Conservation (phyloP, 2,797 vertebrate species). For the Holocentrus rufus region DNA sequence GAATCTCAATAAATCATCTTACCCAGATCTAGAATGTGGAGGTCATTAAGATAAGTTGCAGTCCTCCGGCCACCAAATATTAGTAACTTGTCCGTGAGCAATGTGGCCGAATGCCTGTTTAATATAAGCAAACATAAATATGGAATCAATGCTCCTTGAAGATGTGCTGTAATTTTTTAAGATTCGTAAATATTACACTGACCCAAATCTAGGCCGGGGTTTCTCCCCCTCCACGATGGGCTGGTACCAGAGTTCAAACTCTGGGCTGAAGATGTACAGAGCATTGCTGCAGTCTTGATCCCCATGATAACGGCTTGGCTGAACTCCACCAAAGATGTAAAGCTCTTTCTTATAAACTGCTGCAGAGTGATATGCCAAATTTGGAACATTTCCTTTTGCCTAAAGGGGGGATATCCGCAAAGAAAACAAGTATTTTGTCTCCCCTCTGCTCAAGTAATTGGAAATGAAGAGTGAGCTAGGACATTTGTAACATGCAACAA, state of each 20-base stretch:
- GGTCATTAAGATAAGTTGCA: constrained; percentile 87
- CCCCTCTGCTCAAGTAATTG: not conserved
- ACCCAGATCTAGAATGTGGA: constrained; percentile 90
- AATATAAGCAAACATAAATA: not conserved
- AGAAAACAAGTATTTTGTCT: not conserved
- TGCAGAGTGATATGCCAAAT: constrained; percentile 86
- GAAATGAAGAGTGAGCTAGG: not conserved
- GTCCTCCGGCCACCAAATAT: constrained; percentile 88
- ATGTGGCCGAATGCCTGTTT: constrained; percentile 87
- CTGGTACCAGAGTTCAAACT: constrained; percentile 92
- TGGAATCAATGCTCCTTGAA: not conserved
- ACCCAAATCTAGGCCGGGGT: constrained; percentile 90
- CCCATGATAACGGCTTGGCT: constrained; percentile 68
- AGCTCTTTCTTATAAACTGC: constrained; percentile 88
- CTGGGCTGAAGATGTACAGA: constrained; percentile 91
- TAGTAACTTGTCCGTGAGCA: constrained; percentile 85
- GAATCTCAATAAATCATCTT: constrained; percentile 50
- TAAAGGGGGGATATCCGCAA: constrained; percentile 54
- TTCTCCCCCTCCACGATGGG: constrained; percentile 89
- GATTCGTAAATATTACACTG: constrained; percentile 49
- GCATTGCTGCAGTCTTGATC: constrained; percentile 84
- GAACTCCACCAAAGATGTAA: constrained; percentile 89
- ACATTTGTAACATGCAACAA: constrained; percentile 34
- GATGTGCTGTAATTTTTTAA: not conserved
- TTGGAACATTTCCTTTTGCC: constrained; percentile 87